Conservation (phyloP, 1,140 invertebrate genomes). For the Heliconius hewitsoni region DNA sequence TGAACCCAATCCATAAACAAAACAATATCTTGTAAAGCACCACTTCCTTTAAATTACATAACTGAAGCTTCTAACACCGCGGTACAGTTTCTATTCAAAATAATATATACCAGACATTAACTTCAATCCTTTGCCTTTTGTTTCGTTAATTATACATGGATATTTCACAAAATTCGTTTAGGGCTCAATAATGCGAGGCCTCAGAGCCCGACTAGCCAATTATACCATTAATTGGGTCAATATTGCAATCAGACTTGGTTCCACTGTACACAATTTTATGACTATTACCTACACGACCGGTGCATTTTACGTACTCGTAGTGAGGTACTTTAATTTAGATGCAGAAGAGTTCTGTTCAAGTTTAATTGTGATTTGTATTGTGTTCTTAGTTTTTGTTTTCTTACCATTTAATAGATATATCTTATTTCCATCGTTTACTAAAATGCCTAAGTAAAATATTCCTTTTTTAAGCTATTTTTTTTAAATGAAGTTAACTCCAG, state of each 20-base stretch:
- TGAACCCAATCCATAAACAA: no score
- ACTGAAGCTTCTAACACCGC: neutral
- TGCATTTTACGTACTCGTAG: neutral
- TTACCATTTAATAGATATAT: no score
- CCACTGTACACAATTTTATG: conserved; percentile 8
- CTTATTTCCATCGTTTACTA: no score
- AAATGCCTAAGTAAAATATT: no score
- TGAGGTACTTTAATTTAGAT: neutral
- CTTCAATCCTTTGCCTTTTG: conserved; percentile 13
- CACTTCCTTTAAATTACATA: neutral
- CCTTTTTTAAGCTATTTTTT: no score
- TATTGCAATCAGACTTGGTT: conserved; percentile 39
- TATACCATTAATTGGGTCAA: conserved; percentile 39
- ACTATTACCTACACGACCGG: neutral
- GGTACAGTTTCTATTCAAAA: conserved; percentile 4
- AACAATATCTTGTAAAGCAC: neutral
- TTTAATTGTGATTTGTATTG: neutral
- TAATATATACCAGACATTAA: conserved; percentile 14
- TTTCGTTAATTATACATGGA: conserved; percentile 24
- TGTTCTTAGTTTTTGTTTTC: neutral
- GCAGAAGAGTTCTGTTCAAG: neutral
- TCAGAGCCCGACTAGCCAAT: conserved; percentile 26
- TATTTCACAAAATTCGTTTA: conserved; percentile 24
- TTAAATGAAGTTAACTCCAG: no score
- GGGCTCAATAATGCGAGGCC: conserved; percentile 30